These are phyloP conservation scores for Perccottus glenii DNA, from an alignment of 2,113 vertebrate species.

Conservation along the genomic window DNA sequence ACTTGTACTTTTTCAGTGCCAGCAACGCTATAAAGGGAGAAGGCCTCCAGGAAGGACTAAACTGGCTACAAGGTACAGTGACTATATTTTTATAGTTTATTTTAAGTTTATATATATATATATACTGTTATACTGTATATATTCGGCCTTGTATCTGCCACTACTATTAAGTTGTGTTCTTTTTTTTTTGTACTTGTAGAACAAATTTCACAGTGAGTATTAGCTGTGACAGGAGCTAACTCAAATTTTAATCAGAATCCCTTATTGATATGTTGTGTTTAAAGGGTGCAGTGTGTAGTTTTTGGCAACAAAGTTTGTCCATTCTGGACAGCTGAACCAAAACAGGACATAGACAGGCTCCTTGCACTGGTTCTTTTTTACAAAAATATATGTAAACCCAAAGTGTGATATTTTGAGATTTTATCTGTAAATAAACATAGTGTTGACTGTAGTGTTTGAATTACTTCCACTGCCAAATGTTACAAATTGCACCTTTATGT, in stretches of 20 bases:
- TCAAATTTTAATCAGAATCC: neutral
- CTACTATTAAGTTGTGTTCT: conserved; percentile 49
- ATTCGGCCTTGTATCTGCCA: neutral
- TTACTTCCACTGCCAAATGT: no score
- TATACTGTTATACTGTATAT: neutral
- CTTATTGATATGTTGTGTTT: no score
- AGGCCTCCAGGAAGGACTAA: conserved; percentile 94
- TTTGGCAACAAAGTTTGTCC: no score
- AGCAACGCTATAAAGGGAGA: conserved; percentile 96
- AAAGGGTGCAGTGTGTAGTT: no score
- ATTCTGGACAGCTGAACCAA: no score
- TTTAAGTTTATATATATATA: neutral
- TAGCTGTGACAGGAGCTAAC: conserved; percentile 8
- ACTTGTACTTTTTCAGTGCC: conserved; percentile 81
- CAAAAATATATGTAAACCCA: no score
- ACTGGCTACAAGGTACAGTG: conserved; percentile 95
- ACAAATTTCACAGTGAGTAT: conserved; percentile 93
- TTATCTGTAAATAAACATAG: no score
- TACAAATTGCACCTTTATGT: no score
- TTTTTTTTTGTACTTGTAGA: conserved; percentile 81
- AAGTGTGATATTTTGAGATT: no score
- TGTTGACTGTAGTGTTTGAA: no score
- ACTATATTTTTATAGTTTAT: neutral
- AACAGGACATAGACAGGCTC: no score
- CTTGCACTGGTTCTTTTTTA: no score